These are phyloP conservation scores for Synergus itoensis DNA, from an alignment of 2,888 invertebrate genomes.

Conservation along the genomic window DNA sequence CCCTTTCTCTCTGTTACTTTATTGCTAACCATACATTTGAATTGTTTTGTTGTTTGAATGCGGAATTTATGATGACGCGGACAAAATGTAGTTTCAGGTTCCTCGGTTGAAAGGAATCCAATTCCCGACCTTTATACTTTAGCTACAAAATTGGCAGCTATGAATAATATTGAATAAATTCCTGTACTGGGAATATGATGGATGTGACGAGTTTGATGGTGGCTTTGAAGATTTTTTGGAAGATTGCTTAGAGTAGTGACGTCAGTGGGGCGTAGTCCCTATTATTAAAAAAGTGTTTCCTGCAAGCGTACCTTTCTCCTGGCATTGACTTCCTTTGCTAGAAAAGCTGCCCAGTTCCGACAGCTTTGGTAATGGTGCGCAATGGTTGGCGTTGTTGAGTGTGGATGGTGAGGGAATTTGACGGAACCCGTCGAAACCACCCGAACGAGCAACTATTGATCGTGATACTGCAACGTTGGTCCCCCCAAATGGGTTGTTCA, in stretches of 20 bases:
- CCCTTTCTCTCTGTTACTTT: neutral
- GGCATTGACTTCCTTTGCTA: slow-evolving; percentile 12
- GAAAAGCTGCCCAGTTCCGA: slow-evolving; percentile 20
- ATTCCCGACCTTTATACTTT: neutral
- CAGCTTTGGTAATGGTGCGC: slow-evolving; percentile 38
- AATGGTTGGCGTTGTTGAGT: slow-evolving; percentile 65
- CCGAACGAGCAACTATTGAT: slow-evolving; percentile 71
- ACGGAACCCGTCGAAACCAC: slow-evolving; percentile 71
- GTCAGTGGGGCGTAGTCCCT: slow-evolving; percentile 1
- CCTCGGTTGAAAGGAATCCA: no score
- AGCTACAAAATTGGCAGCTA: neutral
- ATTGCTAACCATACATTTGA: neutral
- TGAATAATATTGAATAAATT: neutral
- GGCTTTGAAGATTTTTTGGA: neutral
- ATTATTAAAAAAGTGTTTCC: slow-evolving; percentile 18
- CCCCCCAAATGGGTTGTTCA: slow-evolving; percentile 51
- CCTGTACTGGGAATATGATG: no score
- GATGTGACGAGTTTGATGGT: no score
- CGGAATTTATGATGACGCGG: neutral
- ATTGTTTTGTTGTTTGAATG: neutral
- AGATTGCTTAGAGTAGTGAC: neutral
- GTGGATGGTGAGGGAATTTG: slow-evolving; percentile 68
- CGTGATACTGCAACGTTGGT: slow-evolving; percentile 60
- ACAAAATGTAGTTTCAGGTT: neutral
- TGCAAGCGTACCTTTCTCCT: slow-evolving; percentile 18